A percentile compares a stretch with the other conserved stretches of the same genome.
These are phyloP conservation scores for Acomys russatus DNA, from an alignment of 2,797 vertebrate genomes.

Conservation along the genomic window DNA sequence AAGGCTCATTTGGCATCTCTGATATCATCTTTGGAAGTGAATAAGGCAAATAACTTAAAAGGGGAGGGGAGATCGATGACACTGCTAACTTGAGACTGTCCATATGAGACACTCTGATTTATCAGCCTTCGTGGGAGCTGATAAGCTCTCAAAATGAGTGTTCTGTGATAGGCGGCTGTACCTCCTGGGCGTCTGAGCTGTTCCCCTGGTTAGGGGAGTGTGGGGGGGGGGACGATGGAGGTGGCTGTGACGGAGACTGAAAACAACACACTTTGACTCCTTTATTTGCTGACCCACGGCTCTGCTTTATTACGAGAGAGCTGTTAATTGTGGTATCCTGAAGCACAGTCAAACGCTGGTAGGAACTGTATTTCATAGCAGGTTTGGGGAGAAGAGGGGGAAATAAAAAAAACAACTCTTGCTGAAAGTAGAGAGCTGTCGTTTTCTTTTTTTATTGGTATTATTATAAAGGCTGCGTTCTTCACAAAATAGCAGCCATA, in stretches of 20 bases:
- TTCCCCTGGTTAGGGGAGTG: constrained; percentile 44
- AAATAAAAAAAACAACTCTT: not conserved
- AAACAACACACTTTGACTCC: constrained; percentile 71
- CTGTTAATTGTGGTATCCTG: constrained; percentile 67
- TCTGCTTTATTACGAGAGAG: constrained; percentile 24
- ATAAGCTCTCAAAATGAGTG: constrained; percentile 81
- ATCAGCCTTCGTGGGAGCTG: constrained; percentile 82
- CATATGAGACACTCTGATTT: constrained; percentile 83
- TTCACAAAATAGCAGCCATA: constrained; percentile 55
- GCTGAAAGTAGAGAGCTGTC: constrained; percentile 53
- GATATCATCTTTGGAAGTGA: constrained; percentile 84
- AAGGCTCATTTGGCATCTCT: constrained; percentile 84
- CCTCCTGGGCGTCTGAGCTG: constrained; percentile 71
- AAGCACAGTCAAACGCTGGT: constrained; percentile 19
- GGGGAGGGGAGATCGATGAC: constrained; percentile 80
- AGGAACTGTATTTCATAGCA: constrained; percentile 63
- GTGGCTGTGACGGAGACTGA: constrained; percentile 51
- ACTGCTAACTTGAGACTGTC: constrained; percentile 80
- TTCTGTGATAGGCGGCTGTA: constrained; percentile 69
- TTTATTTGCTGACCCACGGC: constrained; percentile 47
- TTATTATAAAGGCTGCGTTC: constrained; percentile 70
- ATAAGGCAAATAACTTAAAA: constrained; percentile 85
- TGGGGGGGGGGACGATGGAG: not conserved
- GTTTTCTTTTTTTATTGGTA: constrained; percentile 20
- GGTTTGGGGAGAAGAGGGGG: not conserved